These are phyloP conservation scores for Speoplatyrhinus poulsoni DNA, from an alignment of 2,113 vertebrate species.

Conservation along the genomic window DNA sequence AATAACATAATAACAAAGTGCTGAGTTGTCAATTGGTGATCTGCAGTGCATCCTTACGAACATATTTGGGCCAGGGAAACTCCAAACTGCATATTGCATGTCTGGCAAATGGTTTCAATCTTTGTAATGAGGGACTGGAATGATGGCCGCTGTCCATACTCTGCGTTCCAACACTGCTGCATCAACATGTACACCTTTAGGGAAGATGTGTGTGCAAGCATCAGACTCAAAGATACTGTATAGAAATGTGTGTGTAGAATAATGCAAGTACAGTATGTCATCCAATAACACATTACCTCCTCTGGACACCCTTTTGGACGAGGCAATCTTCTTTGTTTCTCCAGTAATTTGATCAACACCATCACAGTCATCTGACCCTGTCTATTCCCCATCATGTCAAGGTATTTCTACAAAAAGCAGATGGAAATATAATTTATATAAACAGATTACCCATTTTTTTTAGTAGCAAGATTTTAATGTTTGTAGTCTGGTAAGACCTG, in stretches of 20 bases:
- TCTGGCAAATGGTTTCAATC: conserved; percentile 63
- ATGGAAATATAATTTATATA: not conserved
- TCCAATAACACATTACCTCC: conserved; percentile 75
- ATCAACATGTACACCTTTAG: conserved; percentile 75
- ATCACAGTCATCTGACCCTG: conserved; percentile 83
- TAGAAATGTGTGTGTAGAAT: not conserved
- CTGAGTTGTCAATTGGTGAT: conserved; percentile 7
- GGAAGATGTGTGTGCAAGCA: not conserved
- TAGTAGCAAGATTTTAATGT: not conserved
- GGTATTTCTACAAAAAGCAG: conserved; percentile 78
- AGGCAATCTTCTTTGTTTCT: conserved; percentile 77
- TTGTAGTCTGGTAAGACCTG: too few species aligned
- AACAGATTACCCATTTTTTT: not conserved
- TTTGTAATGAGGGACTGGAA: conserved; percentile 78
- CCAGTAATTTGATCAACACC: conserved; percentile 81
- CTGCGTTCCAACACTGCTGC: conserved; percentile 84
- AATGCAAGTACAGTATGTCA: not conserved
- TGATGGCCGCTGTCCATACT: conserved; percentile 77
- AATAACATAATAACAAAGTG: not conserved
- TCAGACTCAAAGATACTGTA: not conserved
- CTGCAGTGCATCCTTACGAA: conserved; percentile 31
- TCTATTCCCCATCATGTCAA: conserved; percentile 78
- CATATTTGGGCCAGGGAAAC: conserved; percentile 66
- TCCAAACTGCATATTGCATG: conserved; percentile 57
- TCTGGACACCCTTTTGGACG: conserved; percentile 80